These are phyloP conservation scores for Ennomos fuscantarius DNA, from an alignment of 2,888 invertebrate genomes.

Conservation along the genomic window DNA sequence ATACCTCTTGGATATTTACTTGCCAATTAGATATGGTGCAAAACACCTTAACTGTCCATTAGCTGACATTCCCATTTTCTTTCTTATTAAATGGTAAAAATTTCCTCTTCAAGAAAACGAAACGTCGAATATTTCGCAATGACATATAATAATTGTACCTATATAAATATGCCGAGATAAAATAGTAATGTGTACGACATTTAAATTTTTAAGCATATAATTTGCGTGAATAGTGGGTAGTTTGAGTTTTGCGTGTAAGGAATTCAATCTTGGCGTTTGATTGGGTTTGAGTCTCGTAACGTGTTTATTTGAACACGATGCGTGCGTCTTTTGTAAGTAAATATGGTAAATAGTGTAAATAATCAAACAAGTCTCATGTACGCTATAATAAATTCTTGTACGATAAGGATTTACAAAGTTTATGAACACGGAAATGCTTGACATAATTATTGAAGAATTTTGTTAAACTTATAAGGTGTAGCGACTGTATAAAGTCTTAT, in stretches of 20 bases:
- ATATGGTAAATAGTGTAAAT: constrained; percentile 33
- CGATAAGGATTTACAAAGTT: constrained; percentile 5
- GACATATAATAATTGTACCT: no score
- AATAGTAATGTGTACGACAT: constrained; percentile 8
- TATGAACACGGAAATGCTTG: not conserved
- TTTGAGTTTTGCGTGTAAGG: constrained; percentile 7
- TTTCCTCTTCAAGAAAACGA: no score
- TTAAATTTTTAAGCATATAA: constrained; percentile 12
- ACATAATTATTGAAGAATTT: not conserved
- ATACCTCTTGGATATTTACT: no score
- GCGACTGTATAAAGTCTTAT: no score
- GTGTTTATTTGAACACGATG: constrained; percentile 23
- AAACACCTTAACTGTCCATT: constrained; percentile 12
- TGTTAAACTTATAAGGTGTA: no score
- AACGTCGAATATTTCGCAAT: no score
- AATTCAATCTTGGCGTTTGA: not conserved
- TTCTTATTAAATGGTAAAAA: not conserved
- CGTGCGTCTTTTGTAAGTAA: constrained; percentile 42
- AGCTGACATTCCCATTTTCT: constrained; percentile 6
- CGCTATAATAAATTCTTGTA: constrained; percentile 8
- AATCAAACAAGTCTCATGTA: constrained; percentile 40
- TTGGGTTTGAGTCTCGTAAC: constrained; percentile 1
- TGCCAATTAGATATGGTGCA: constrained; percentile 20
- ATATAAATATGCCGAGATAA: not conserved
- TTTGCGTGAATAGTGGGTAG: constrained; percentile 14